These are phyloP conservation scores for Amphipyra berbera DNA, from an alignment of 2,888 invertebrate genomes.

Conservation along the genomic window DNA sequence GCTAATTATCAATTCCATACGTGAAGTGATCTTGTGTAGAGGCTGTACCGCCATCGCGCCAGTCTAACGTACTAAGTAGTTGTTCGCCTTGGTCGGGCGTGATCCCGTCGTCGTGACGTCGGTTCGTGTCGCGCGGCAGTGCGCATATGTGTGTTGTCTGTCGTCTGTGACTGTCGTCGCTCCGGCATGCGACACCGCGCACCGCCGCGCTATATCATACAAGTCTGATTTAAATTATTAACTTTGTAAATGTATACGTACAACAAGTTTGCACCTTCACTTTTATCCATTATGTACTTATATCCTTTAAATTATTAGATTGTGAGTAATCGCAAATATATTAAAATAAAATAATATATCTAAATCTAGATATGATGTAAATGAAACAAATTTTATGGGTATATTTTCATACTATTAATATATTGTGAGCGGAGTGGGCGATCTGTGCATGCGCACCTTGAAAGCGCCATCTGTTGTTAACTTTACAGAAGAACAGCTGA, in stretches of 20 bases:
- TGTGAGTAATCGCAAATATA: slow-evolving; percentile 54
- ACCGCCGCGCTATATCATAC: slow-evolving; percentile 49
- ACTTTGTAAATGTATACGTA: slow-evolving; percentile 57
- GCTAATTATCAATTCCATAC: not conserved
- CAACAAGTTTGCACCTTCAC: slow-evolving; percentile 36
- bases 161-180: slow-evolving; percentile 19
- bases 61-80: slow-evolving; percentile 38
- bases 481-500: too few species aligned
- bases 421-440: slow-evolving; percentile 60
- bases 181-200: too few species aligned
- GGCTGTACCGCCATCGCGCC: slow-evolving; percentile 39
- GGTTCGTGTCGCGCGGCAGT: slow-evolving; percentile 6
- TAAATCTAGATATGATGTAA: slow-evolving; percentile 60
- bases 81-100: slow-evolving; percentile 14
- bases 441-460: slow-evolving; percentile 29
- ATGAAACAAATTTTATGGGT: slow-evolving; percentile 61
- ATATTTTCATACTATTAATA: slow-evolving; percentile 63
- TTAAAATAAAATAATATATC: slow-evolving; percentile 51
- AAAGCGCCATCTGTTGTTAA: too few species aligned
- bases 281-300: slow-evolving; percentile 42
- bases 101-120: slow-evolving; percentile 14
- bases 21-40: slow-evolving; percentile 17
- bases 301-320: slow-evolving; percentile 55
- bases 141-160: slow-evolving; percentile 12
- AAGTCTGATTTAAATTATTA: slow-evolving; percentile 63